A percentile compares a stretch with the other conserved stretches of the same genome.
Conservation (phyloP, 2,888 invertebrate genomes). For the Synergus japonicus region DNA sequence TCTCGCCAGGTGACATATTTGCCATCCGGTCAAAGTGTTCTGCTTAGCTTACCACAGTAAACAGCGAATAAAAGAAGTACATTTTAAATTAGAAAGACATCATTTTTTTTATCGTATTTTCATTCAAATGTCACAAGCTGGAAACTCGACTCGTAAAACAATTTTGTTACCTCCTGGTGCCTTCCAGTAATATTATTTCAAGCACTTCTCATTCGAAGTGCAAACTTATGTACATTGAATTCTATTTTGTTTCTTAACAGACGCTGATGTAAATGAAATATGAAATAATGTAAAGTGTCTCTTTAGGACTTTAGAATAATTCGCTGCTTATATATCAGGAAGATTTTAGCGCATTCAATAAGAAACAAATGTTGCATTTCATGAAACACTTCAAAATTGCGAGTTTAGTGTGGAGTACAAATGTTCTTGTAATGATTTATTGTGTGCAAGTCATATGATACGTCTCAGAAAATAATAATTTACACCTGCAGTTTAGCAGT, state of each 20-base stretch:
- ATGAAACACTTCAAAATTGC: background rate
- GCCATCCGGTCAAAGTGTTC: constrained; percentile 91
- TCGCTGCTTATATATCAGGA: background rate
- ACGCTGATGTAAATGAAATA: background rate
- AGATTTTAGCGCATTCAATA: background rate
- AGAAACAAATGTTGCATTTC: constrained; percentile 20
- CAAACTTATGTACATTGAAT: background rate
- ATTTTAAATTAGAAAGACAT: constrained; percentile 22
- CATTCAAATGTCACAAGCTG: background rate
- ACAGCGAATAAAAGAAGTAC: constrained; percentile 41
- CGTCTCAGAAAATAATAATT: constrained; percentile 6
- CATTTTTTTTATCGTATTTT: constrained; percentile 9
- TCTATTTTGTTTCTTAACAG: background rate
- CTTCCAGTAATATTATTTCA: background rate
- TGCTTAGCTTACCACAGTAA: constrained; percentile 85
- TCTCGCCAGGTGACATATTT: constrained; percentile 97
- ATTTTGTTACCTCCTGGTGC: background rate
- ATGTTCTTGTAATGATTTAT: constrained; percentile 17
- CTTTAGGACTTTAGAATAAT: background rate
- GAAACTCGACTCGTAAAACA: background rate
- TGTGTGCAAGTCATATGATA: constrained; percentile 8
- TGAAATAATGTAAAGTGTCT: background rate
- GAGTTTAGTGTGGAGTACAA: background rate
- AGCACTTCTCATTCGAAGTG: background rate
- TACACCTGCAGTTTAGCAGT: constrained; percentile 10